Base-by-base conservation (phyloP, 1,140 invertebrate genomes). In the Venustaconcha ellipsiformis region DNA sequence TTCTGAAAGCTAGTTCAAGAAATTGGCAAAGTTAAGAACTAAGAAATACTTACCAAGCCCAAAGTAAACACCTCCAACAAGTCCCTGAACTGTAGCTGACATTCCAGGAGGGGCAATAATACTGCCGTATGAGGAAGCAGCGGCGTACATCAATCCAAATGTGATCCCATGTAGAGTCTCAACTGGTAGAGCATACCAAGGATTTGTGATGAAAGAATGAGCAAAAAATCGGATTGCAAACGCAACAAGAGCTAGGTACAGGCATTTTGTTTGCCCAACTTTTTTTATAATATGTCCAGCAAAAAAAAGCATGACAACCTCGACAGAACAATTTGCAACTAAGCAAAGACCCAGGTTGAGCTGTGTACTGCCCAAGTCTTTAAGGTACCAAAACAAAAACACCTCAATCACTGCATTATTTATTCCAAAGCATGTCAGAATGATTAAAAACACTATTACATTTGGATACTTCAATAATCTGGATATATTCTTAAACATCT, bases 361-460 rank as follows among this genome's bases (percentile, higher is more conserved):
- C 89, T 96, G 93, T 1, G 94, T 93, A 14, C 93, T 94, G 69
- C 58, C 78, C 68, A 64, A 57, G 26, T 95, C 95, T 88, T 95
- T 92, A 14, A 96, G 92, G 74, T 95, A 92, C 95, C 95, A 96
- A 88, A 96, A 96, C 6, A 97, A 89, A 87, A 96, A 98, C 73
- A 96, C 93, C 95, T 96, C 97, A n/a, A 97, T 91, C 1, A 96
- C 87, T 1, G 94, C 95, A 0, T 95, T 96, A 74, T 95, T 94
- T 75, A 96, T 91, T 1, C 96, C 96, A 64, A 95, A 93, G 6
- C 93, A 91, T 72, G 96, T 92, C 72, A 95, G 95, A 93, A 95
- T 95, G 15, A 94, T 18, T 26, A 95, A 89, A 84, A 95, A 86
- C 4, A 75, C 20, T 5, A 80, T 30, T 26, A 78, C 69, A 66